A percentile compares a stretch with the other conserved stretches of the same genome.
These are phyloP conservation scores for Lamellibrachia satsuma DNA, from an alignment of 2,888 invertebrate genomes.

Conservation along the genomic window DNA sequence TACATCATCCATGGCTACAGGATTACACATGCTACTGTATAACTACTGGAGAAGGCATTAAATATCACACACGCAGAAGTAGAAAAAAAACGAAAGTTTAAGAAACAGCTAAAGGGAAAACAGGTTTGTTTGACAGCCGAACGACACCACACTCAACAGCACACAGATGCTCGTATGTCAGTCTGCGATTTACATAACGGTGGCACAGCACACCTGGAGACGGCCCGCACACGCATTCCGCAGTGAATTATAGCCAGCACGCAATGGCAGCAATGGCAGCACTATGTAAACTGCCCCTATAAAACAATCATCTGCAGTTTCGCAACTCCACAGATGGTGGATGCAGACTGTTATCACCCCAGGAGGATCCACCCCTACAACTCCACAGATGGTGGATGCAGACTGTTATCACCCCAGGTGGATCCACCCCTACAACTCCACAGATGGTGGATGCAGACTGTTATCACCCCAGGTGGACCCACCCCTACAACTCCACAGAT, in stretches of 20 bases:
- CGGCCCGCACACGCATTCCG: background rate
- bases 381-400: no score
- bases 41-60: background rate
- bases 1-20: background rate
- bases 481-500: no score
- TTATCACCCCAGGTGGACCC: no score
- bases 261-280: background rate
- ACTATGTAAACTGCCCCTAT: slow-evolving; percentile 17
- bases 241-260: background rate
- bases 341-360: background rate
- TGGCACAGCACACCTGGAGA: background rate
- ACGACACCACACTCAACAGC: background rate
- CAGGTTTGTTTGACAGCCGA: no score
- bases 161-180: slow-evolving; percentile 1
- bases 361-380: no score
- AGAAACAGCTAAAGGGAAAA: background rate
- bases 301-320: slow-evolving; percentile 10
- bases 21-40: background rate
- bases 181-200: background rate
- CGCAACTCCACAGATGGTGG: background rate
- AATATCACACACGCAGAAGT: background rate
- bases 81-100: background rate
- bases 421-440: no score
- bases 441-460: no score
- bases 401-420: no score